Evolutionary conservation across 2,797 vertebrate species (phyloP), one percentile per base, ranked within the genome.

Genomic region (Malurus splendens): DNA sequence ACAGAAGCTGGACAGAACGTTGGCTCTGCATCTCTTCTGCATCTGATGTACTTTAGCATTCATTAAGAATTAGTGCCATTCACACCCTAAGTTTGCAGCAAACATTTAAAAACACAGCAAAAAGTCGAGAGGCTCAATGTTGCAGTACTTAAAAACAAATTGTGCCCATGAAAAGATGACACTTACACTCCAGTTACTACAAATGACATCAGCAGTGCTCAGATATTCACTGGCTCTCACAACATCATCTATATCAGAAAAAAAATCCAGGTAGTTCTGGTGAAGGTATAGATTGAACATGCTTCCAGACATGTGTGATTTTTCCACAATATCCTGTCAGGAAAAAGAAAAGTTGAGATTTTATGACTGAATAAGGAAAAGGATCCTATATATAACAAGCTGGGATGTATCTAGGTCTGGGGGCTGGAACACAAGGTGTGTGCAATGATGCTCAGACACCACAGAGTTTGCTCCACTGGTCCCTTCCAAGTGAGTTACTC

Each of bases 221-320:
- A 99, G 90, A 87, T 99, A 99, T 82, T 99, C 98, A 96, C 98
- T 99, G 95, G 98, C 98, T 95, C 97, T 96, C 6, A 97, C 97
- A 70, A 99, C 94, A 67, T 99, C 99, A 67, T 99, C 98, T 93
- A 99, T 77, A 33, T 98, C 97, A 27, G 96, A 94, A 94, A 99
- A 99, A 94, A 99, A 99, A 92, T 99, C 98, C 90, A 98, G 5
- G 56, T 99, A 99, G 97, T 99, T 99, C 96, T 99, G 99, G 82
- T 99, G 99, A 82, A 99, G 98, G 95, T 98, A 99, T 17, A 99
- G 97, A 96, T 97, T 99, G 96, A 99, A 99, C 78, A 98, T 95
- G 56, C 98, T 98, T 64, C 97, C 98, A 12, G 98, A 98, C 98
- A 99, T 97, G 81, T 99, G 98, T 0, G 98, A 98, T 64, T 98